Evolutionary conservation across 1,140 invertebrate species (phyloP).

Genomic region (Ganaspis sp.): DNA sequence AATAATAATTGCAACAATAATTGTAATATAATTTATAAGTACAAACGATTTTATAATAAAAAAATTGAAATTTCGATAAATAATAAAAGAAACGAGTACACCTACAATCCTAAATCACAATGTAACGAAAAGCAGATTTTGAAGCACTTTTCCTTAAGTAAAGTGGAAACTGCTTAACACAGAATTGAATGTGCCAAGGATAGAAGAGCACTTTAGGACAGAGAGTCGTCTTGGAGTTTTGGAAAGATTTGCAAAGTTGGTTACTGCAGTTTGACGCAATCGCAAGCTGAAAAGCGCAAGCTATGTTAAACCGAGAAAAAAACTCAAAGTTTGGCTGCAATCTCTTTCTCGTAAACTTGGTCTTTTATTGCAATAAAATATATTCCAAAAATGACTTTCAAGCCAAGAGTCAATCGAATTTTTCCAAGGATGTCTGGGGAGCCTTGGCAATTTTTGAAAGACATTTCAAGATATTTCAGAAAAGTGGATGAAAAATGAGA

Average conservation of each 20-base stretch:
- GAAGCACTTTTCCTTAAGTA: background rate
- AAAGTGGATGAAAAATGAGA: background rate
- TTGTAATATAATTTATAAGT: no score
- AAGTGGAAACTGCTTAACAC: background rate
- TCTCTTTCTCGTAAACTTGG: background rate
- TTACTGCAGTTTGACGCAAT: slow-evolving; percentile 58
- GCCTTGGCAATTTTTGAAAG: background rate
- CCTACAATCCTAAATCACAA: no score
- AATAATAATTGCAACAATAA: no score
- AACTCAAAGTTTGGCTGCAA: slow-evolving; percentile 5
- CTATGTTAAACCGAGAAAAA: slow-evolving; percentile 31
- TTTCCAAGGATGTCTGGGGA: background rate
- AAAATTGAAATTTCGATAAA: background rate
- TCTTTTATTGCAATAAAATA: slow-evolving; percentile 15
- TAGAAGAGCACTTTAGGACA: slow-evolving; percentile 41
- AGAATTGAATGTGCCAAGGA: slow-evolving; percentile 32
- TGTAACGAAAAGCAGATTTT: background rate
- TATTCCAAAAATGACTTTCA: background rate
- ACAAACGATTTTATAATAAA: no score
- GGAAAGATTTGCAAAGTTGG: slow-evolving; percentile 55
- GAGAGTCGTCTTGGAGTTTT: slow-evolving; percentile 41
- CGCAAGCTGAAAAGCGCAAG: slow-evolving; percentile 32
- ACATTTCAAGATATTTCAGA: background rate
- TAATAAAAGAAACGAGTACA: no score
- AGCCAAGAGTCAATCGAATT: slow-evolving; percentile 27